Conservation (phyloP, 2,888 invertebrate species). For the Eupithecia tripunctaria region DNA sequence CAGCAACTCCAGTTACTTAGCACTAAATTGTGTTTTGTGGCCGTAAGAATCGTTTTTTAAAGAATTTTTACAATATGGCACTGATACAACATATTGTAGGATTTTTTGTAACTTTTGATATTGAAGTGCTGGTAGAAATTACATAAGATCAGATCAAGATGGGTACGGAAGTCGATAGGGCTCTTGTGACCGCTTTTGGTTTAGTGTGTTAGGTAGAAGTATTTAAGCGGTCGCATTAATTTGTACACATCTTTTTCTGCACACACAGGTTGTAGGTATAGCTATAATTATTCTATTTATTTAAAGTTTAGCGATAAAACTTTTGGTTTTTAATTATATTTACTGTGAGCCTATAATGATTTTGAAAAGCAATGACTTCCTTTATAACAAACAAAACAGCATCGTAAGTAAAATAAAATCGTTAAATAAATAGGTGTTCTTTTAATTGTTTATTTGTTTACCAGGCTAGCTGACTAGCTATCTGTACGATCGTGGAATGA, state of each 20-base stretch:
- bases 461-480: constrained; percentile 71
- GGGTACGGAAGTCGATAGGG: constrained; percentile 73
- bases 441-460: constrained; percentile 65
- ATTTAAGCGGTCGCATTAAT: constrained; percentile 73
- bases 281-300: constrained; percentile 82
- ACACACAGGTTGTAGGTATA: constrained; percentile 80
- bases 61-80: constrained; percentile 74
- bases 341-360: constrained; percentile 58
- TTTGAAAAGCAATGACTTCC: constrained; percentile 54
- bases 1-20: constrained; percentile 63
- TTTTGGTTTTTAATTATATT: constrained; percentile 62
- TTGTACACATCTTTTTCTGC: constrained; percentile 79
- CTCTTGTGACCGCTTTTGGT: constrained; percentile 69
- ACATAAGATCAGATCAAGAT: constrained; percentile 72
- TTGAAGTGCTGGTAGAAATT: constrained; percentile 80
- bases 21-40: constrained; percentile 73
- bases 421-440: constrained; percentile 43
- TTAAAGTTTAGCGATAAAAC: constrained; percentile 76
- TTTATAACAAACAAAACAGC: constrained; percentile 46
- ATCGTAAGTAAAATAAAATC: constrained; percentile 58
- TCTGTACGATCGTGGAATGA: constrained; percentile 76
- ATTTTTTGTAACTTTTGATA: constrained; percentile 83
- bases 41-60: constrained; percentile 75
- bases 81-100: constrained; percentile 73
- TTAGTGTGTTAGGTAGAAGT: constrained; percentile 50